Evolutionary conservation across 2,888 invertebrate genomes (phyloP).

Genomic region (Phortica okadai): DNA sequence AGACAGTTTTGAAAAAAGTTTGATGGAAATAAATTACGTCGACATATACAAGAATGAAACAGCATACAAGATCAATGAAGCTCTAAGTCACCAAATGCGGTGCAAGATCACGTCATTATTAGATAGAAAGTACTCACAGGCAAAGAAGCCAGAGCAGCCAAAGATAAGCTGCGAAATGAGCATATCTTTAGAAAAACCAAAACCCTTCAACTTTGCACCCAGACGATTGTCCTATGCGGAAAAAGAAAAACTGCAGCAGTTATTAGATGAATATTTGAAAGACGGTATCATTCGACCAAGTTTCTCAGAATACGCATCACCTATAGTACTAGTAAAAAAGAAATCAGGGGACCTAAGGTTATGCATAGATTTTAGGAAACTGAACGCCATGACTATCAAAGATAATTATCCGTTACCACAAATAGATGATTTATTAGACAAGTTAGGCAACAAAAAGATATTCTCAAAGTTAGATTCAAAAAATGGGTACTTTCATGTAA

Average conservation of each 20-base stretch:
- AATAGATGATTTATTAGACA: slow-evolving; percentile 34
- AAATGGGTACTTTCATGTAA: slow-evolving; percentile 41
- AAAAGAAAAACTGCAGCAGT: slow-evolving; percentile 28
- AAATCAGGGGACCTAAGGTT: slow-evolving; percentile 32
- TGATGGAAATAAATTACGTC: background rate
- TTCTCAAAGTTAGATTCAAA: slow-evolving; percentile 35
- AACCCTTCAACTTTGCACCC: slow-evolving; percentile 32
- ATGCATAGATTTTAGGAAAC: slow-evolving; percentile 28
- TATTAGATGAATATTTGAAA: slow-evolving; percentile 33
- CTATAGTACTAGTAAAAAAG: slow-evolving; percentile 35
- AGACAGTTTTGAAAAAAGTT: background rate
- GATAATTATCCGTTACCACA: slow-evolving; percentile 38
- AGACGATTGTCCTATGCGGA: slow-evolving; percentile 31
- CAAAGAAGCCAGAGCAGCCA: background rate
- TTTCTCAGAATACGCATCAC: slow-evolving; percentile 34
- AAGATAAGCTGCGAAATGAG: slow-evolving; percentile 27
- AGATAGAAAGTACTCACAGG: background rate
- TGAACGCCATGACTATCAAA: slow-evolving; percentile 23
- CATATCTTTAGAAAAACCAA: slow-evolving; percentile 22
- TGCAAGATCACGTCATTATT: background rate
- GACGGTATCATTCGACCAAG: slow-evolving; percentile 20
- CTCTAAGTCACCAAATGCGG: no score
- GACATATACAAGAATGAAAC: no score
- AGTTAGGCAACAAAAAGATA: background rate
- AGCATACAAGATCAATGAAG: no score